Percentiles rank a stretch among this genome's conserved stretches.
Evolutionary conservation across 1,140 invertebrate species (phyloP).

Genomic region (Globodera ellingtonae): DNA sequence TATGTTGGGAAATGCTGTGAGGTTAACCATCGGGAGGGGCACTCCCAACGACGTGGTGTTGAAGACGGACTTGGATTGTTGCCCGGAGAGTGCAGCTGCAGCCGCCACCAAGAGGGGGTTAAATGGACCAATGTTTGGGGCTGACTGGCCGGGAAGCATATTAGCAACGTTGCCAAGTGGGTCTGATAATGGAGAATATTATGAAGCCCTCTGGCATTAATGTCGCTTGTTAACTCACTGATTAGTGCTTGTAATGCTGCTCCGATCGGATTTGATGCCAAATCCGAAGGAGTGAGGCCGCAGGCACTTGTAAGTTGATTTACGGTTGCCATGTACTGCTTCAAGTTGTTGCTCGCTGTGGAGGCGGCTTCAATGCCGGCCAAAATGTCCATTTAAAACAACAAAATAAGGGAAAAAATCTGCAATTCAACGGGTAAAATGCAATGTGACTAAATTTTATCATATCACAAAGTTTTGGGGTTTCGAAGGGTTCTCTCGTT

Average conservation of each 20-base stretch:
- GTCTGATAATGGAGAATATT: neutral
- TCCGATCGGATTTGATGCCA: neutral
- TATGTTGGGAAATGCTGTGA: neutral
- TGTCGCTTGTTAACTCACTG: neutral
- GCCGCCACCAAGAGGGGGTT: neutral
- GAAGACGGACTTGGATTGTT: neutral
- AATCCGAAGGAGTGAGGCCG: neutral
- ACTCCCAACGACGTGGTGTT: neutral
- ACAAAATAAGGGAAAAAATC: neutral
- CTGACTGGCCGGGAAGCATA: neutral
- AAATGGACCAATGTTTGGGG: neutral
- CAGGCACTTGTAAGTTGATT: neutral
- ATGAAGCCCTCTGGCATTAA: too few relatives aligned
- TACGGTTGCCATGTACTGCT: neutral
- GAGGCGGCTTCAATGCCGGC: conserved; percentile 5
- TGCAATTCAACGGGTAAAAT: neutral
- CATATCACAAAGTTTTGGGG: too few relatives aligned
- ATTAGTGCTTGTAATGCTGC: neutral
- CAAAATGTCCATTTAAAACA: conserved; percentile 9
- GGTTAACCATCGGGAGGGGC: neutral
- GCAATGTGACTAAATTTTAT: too few relatives aligned
- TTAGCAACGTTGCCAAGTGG: neutral
- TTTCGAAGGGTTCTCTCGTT: too few relatives aligned
- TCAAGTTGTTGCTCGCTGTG: neutral
- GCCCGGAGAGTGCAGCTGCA: neutral